These are phyloP conservation scores for Nephrocerus scutellatus DNA, from an alignment of 2,888 invertebrate species.

Conservation along the genomic window DNA sequence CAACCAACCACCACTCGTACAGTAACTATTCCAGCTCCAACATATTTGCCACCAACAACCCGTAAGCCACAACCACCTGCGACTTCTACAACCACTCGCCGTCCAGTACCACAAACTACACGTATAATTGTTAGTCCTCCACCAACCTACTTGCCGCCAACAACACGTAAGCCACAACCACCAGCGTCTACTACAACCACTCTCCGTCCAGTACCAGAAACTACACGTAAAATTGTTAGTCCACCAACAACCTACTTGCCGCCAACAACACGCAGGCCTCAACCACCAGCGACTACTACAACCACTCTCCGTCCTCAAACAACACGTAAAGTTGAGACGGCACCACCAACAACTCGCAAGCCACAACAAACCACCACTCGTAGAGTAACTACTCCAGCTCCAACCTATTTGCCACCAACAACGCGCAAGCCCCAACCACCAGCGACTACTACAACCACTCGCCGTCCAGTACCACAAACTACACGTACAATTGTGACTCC, in stretches of 20 bases:
- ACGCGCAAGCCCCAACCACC: conserved; percentile 9
- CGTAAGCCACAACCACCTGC: no score
- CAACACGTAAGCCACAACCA: conserved; percentile 20
- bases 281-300: conserved; percentile 19
- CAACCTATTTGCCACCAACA: conserved; percentile 10
- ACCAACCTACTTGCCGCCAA: conserved; percentile 18
- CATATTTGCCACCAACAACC: no score
- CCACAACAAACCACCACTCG: conserved; percentile 6
- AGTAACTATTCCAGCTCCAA: conserved; percentile 9
- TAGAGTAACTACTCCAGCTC: conserved; percentile 5
- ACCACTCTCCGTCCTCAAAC: conserved; percentile 14
- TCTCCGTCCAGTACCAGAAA: conserved; percentile 13
- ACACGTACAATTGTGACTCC: no score
- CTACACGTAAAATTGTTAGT: conserved; percentile 7
- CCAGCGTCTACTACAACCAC: conserved; percentile 19
- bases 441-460: conserved; percentile 14
- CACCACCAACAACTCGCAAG: conserved; percentile 7
- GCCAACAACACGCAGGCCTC: conserved; percentile 24
- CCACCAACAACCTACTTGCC: conserved; percentile 27
- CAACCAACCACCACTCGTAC: neutral
- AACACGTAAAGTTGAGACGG: conserved; percentile 11
- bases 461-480: no score
- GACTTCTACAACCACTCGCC: no score
- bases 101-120: conserved; percentile 12
- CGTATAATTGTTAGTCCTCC: conserved; percentile 12